Percentiles rank a stretch among this genome's conserved stretches.
Conservation (phyloP, 2,888 invertebrate species). For the Brenthis daphne region DNA sequence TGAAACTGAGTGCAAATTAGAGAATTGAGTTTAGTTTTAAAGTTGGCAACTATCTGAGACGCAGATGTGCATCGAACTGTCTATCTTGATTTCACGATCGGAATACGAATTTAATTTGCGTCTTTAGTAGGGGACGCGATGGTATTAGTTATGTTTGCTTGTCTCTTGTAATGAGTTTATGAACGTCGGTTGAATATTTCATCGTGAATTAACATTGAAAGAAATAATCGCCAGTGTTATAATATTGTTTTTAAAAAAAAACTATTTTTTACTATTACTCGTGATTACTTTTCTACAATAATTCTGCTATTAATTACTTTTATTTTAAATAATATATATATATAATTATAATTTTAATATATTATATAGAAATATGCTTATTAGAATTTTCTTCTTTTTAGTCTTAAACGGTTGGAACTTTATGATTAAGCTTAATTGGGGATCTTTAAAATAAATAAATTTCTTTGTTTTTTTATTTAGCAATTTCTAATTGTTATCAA, state of each 20-base stretch:
- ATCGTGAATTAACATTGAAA: conserved; percentile 6
- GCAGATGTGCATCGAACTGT: conserved; percentile 74
- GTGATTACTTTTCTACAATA: no score
- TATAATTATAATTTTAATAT: no score
- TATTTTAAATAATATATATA: no score
- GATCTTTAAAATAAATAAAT: no score
- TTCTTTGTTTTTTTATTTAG: neutral
- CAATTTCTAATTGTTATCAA: no score
- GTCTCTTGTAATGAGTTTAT: conserved; percentile 40
- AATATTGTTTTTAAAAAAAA: no score
- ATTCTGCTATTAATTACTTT: no score
- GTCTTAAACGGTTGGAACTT: neutral
- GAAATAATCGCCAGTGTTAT: no score
- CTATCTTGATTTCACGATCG: conserved; percentile 71
- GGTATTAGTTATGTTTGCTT: conserved; percentile 37
- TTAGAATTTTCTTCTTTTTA: neutral
- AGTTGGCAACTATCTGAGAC: conserved; percentile 48
- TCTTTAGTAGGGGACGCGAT: conserved; percentile 31
- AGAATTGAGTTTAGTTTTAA: conserved; percentile 14
- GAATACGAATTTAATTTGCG: conserved; percentile 73
- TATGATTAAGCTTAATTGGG: no score
- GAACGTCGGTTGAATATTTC: conserved; percentile 40
- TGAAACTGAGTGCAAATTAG: conserved; percentile 46
- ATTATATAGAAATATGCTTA: no score
- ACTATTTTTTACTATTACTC: no score